Percentiles rank a stretch among this genome's conserved stretches.
These are phyloP conservation scores for Nephrotoma appendiculata DNA, from an alignment of 2,888 invertebrate species.

Conservation along the genomic window DNA sequence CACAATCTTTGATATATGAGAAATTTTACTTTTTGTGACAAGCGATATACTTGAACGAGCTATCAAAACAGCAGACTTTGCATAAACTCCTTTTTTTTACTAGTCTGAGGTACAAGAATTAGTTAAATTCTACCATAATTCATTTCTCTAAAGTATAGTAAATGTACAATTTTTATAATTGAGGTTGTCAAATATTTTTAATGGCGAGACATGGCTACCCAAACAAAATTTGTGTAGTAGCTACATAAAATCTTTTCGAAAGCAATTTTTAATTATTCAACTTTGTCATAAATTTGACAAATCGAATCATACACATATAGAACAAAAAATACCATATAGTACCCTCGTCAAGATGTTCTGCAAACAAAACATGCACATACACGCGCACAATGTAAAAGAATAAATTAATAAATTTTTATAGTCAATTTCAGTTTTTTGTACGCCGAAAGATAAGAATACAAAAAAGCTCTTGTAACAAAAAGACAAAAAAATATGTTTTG, in stretches of 20 bases:
- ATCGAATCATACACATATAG: background rate
- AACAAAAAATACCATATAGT: background rate
- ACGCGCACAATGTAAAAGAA: background rate
- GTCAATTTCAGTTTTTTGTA: background rate
- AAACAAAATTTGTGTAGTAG: background rate
- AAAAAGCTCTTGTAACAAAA: background rate
- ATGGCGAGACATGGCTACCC: background rate
- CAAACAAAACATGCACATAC: background rate
- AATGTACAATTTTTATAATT: background rate
- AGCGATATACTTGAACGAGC: background rate
- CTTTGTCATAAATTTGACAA: background rate
- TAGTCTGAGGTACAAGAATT: too few relatives aligned
- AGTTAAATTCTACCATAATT: background rate
- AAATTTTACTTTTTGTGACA: background rate
- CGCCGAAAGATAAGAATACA: background rate
- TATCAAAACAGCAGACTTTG: background rate
- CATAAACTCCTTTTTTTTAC: too few relatives aligned
- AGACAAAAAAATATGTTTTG: background rate
- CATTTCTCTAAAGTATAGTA: background rate
- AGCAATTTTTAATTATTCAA: background rate
- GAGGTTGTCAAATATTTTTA: background rate
- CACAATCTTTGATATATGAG: too few relatives aligned
- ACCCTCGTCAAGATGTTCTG: background rate
- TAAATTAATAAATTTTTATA: background rate
- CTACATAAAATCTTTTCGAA: background rate